Conservation (phyloP, 2,113 vertebrate species). For the Neogale vison region DNA sequence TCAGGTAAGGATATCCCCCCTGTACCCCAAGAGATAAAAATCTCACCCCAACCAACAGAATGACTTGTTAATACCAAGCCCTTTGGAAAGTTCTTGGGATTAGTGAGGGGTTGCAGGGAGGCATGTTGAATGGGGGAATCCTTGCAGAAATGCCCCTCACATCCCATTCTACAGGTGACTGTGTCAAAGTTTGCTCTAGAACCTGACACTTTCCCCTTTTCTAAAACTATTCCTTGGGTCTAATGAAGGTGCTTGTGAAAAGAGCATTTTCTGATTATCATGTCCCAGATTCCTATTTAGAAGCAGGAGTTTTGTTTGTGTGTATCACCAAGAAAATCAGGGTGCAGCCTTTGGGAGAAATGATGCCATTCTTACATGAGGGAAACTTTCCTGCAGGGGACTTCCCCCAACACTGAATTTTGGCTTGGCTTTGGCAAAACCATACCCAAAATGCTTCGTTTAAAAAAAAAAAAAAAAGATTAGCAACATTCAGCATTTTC, state of each 20-base stretch:
- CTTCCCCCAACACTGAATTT: neutral
- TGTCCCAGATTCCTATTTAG: neutral
- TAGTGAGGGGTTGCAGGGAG: neutral
- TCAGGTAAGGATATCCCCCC: neutral
- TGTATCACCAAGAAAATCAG: neutral
- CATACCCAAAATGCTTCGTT: neutral
- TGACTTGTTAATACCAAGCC: neutral
- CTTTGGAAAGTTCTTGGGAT: neutral
- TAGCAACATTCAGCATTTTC: neutral
- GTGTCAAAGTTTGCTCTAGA: neutral
- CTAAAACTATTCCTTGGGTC: neutral
- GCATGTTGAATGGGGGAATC: neutral
- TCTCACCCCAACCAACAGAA: neutral
- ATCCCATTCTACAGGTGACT: neutral
- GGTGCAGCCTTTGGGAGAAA: neutral
- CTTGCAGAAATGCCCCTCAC: neutral
- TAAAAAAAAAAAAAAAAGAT: neutral
- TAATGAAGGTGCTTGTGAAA: neutral
- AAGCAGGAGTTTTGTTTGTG: neutral
- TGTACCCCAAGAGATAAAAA: neutral
- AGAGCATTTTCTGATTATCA: neutral
- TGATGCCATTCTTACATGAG: neutral
- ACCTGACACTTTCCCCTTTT: neutral
- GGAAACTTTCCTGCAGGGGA: neutral
- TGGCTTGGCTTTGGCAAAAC: conserved; percentile 11